Conservation (phyloP, 2,113 vertebrate genomes). For the Eulemur macaco region DNA sequence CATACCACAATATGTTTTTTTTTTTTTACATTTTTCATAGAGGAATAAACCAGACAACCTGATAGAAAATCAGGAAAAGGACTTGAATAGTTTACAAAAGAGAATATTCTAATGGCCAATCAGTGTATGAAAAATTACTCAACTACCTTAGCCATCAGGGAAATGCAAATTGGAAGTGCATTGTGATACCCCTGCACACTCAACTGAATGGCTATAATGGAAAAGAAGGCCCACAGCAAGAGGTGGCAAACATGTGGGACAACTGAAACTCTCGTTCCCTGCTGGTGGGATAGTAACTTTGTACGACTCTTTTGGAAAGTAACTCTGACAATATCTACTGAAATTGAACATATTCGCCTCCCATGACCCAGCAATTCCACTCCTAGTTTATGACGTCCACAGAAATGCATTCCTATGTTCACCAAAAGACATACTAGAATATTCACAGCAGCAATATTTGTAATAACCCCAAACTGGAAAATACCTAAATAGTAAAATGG, state of each 20-base stretch:
- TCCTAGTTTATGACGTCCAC: not conserved
- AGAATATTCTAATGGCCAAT: not conserved
- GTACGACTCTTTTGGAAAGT: not conserved
- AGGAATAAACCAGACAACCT: not conserved
- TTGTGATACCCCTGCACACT: fast-evolving
- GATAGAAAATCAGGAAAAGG: not conserved
- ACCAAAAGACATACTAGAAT: not conserved
- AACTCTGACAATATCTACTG: not conserved
- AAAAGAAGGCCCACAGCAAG: not conserved
- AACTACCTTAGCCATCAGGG: not conserved
- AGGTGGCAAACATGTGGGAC: not conserved
- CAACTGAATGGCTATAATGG: not conserved
- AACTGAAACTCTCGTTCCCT: not conserved
- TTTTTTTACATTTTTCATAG: not conserved
- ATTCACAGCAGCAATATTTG: not conserved
- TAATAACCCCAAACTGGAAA: not conserved
- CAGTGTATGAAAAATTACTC: not conserved
- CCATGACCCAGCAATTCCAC: not conserved
- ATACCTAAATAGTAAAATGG: not conserved
- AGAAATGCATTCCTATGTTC: not conserved
- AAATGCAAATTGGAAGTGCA: not conserved
- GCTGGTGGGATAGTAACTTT: not conserved
- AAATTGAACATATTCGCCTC: not conserved
- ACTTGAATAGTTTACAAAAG: not conserved
- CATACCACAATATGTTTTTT: not conserved